These are phyloP conservation scores for Myzus persicae DNA, from an alignment of 1,140 invertebrate species.

Conservation along the genomic window DNA sequence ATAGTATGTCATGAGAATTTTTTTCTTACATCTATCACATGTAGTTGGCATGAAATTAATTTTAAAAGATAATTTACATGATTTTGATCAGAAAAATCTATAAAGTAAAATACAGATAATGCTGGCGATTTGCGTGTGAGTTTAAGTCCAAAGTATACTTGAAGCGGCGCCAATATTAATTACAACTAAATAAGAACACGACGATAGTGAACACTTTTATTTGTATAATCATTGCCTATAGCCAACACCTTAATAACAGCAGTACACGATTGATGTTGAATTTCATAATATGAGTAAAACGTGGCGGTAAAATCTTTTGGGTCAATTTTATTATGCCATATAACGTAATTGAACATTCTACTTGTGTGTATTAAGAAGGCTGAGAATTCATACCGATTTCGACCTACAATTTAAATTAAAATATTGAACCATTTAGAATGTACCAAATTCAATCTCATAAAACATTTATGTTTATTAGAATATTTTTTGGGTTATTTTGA, in stretches of 20 bases:
- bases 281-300: not conserved
- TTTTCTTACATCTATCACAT: not conserved
- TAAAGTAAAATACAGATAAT: too few species aligned
- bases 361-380: not conserved
- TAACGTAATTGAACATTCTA: not conserved
- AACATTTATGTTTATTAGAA: not conserved
- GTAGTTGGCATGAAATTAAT: not conserved
- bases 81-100: too few species aligned
- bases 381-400: not conserved
- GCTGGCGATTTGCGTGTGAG: not conserved
- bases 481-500: too few species aligned
- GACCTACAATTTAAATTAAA: not conserved
- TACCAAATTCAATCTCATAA: not conserved
- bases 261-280: too few species aligned
- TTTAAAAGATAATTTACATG: too few species aligned
- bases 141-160: not conserved
- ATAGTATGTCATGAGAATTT: too few species aligned
- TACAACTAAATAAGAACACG: not conserved
- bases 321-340: not conserved
- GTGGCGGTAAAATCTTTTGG: not conserved
- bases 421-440: too few species aligned
- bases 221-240: too few species aligned
- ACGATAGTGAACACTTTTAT: not conserved
- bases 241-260: too few species aligned
- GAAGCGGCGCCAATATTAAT: not conserved